Evolutionary conservation across 2,888 invertebrate species (phyloP), one percentile per base, ranked within the genome.

Genomic region (Ormyrus nitidulus): DNA sequence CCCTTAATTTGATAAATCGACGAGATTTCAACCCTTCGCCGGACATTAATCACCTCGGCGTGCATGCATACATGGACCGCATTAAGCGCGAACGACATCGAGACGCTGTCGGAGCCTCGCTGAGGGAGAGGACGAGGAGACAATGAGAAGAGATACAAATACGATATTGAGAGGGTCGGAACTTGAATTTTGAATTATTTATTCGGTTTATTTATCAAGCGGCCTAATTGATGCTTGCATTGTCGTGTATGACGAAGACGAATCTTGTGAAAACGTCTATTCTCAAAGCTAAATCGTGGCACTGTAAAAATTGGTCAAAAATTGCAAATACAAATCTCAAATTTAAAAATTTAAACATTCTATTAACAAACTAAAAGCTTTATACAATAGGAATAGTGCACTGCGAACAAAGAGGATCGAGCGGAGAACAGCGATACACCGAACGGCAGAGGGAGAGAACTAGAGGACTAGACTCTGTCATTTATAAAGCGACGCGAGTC

Each of bases 1-100:
- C 90, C 89, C 88, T 89, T 90, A 90, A 90, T 90, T 90, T 90
- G 90, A 90, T 90, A 90, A 90, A 90, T 90, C 88, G 90, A 85
- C 86, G 85, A 86, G 89, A 89, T 89, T 89, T 87, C 85, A 86
- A 88, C 89, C 61, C 72, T 64, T 62, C 59, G 64, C 34, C 59
- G 64, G 48, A 85, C 89, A 90, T 90, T 90, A 90, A 90, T 90
- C 90, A 90, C 86, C 86, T 79, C 81, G 84, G 85, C 83, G 86
- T 87, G 86, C 88, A 90, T 90, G 90, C 90, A 90, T 90, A 90
- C 87, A 90, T 90, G 88, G 86, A 83, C 85, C 84, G 86, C 86
- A 90, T 90, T 90, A 88, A 86, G 78, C 72, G 83, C 76, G 34
- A 34, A 34, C 34, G 34, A 34, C 34, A 34, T 4, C 34, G 34